A percentile compares a stretch with the other conserved stretches of the same genome.
Evolutionary conservation across 2,888 invertebrate species (phyloP).

Genomic region (Hedychridium roseum): DNA sequence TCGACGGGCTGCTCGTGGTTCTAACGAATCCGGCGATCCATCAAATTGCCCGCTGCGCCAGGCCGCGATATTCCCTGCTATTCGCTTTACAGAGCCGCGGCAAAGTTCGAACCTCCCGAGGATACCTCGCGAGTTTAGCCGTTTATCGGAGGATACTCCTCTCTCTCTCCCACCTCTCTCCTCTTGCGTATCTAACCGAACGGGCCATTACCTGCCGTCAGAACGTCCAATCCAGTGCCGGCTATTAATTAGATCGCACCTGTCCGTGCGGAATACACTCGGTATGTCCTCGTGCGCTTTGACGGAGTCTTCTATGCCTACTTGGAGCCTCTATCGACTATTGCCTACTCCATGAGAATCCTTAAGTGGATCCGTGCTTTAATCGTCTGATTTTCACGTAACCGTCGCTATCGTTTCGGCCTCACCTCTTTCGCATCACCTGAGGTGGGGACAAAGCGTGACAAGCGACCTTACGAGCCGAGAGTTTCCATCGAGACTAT

Average conservation of each 20-base stretch:
- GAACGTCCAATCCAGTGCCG: slow-evolving; percentile 27
- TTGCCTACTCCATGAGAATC: no score
- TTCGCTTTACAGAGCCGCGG: slow-evolving; percentile 24
- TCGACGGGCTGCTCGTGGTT: no score
- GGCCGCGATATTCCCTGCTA: slow-evolving; percentile 18
- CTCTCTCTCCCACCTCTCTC: slow-evolving; percentile 12
- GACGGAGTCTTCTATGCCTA: no score
- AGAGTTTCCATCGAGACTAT: slow-evolving; percentile 35
- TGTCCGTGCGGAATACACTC: slow-evolving; percentile 1
- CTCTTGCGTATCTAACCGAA: slow-evolving; percentile 10
- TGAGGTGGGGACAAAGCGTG: no score
- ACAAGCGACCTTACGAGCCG: slow-evolving; percentile 25
- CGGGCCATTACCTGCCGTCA: slow-evolving; percentile 23
- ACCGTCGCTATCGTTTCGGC: no score
- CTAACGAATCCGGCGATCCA: slow-evolving; percentile 29
- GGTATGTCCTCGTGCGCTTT: neutral
- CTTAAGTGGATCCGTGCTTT: no score
- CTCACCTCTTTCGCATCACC: no score
- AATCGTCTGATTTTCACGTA: no score
- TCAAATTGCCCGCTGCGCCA: slow-evolving; percentile 37
- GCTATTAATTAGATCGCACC: slow-evolving; percentile 37
- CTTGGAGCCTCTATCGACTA: no score
- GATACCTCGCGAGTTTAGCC: slow-evolving; percentile 27
- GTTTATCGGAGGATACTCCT: slow-evolving; percentile 28
- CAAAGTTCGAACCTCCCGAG: slow-evolving; percentile 35